Base-by-base conservation (phyloP, 2,888 invertebrate genomes). In the Bhutanitis thaidina region DNA sequence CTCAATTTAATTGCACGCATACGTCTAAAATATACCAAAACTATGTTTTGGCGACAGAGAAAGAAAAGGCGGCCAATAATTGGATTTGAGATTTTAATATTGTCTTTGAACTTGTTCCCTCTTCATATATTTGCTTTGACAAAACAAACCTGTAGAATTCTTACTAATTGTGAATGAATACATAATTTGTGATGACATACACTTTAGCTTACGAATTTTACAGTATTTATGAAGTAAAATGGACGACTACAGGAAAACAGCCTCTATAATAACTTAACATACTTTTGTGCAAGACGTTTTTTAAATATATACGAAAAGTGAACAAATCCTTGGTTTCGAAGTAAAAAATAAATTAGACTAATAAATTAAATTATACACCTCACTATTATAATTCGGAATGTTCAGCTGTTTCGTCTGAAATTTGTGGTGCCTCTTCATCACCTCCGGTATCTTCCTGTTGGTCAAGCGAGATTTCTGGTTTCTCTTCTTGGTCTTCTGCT, bases 341-440 rank as follows among this genome's bases (percentile, higher is more conserved):
- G 65, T 78, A 76, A 71, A 78, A 79, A 80, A 83, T 80, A 80
- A 86, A 84, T 85, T 80, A 85, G 64, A 68, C 77, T 87, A 86
- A 79, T 77, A 76, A 70, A 75, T 76, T 77, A 80, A 70, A 58
- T 74, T 69, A 74, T 59, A 68, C 66, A 66, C 66, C 60, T 63
- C 59, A 71, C 64, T 76, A 86, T 88, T 90, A 90, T 90, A 90
- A 89, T 68, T 90, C 90, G 82, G 85, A 86, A 87, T 90, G 90
- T 77, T 82, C 76, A 39, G 74, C 77, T 53, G 70, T 44, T 44
- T 73, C 75, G 53, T 79, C 67, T 49, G 69, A 65, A 16, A 79
- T 69, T 57, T 81, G 80, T 10, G 59, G 53, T 4, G 53, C 49
- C 35, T 66, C 65, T 7, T 58, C 53, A 30, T 58, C 53, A 3